A percentile compares a stretch with the other conserved stretches of the same genome.
Evolutionary conservation across 2,113 vertebrate genomes (phyloP).

Genomic region (Symphodus melops): DNA sequence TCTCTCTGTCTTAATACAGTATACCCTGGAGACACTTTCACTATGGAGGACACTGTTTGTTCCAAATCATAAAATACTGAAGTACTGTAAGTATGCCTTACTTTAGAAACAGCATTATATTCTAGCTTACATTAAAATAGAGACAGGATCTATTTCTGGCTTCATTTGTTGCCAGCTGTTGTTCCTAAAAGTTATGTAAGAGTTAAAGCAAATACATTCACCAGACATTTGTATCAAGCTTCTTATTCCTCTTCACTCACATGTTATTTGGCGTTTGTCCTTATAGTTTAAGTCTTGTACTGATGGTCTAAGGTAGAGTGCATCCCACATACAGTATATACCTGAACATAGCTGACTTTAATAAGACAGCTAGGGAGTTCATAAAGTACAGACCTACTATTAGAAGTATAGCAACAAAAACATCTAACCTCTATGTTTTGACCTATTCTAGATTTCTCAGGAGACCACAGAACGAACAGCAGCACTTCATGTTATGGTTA

Average conservation of each 20-base stretch:
- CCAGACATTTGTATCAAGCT: constrained; percentile 5
- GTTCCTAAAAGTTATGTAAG: constrained; percentile 9
- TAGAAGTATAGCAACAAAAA: background rate
- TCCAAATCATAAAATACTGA: background rate
- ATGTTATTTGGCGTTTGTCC: constrained; percentile 16
- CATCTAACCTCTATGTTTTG: background rate
- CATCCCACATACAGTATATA: constrained; percentile 5
- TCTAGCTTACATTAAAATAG: background rate
- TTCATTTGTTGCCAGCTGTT: constrained; percentile 14
- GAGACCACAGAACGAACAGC: background rate
- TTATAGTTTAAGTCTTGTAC: constrained; percentile 2
- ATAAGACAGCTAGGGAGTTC: background rate
- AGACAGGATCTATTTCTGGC: background rate
- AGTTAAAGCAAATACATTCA: constrained; percentile 34
- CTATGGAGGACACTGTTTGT: background rate
- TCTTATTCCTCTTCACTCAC: constrained; percentile 1
- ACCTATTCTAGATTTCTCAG: background rate
- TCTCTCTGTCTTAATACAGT: constrained; percentile 16
- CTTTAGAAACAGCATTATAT: background rate
- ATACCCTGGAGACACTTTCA: constrained; percentile 6
- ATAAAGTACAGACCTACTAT: background rate
- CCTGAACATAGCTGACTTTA: constrained; percentile 10
- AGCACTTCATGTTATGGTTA: background rate
- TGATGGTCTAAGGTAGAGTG: background rate
- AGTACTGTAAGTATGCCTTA: background rate